These are phyloP conservation scores for Agapornis canus DNA, from an alignment of 2,797 vertebrate genomes.

Conservation along the genomic window DNA sequence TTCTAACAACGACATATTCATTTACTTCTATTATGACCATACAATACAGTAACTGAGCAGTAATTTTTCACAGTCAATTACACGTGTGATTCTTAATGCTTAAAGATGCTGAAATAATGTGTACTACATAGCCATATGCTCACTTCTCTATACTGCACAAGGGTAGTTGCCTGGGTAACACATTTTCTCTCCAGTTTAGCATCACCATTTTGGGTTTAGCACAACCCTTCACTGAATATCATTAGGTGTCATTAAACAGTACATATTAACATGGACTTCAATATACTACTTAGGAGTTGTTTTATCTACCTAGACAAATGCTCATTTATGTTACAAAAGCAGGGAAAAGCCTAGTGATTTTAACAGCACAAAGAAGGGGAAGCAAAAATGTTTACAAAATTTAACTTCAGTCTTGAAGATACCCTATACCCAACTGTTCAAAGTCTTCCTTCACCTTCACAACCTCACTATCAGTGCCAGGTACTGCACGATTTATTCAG, in stretches of 20 bases:
- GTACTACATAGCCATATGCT: conserved; percentile 89
- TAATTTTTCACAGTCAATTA: conserved; percentile 95
- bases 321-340: conserved; percentile 59
- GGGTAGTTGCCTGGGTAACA: conserved; percentile 93
- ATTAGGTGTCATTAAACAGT: conserved; percentile 99
- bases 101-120: conserved; percentile 94
- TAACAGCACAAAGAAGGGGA: background rate
- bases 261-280: conserved; percentile 93
- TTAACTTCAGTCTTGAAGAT: conserved; percentile 36
- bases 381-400: background rate
- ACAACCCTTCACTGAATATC: conserved; percentile 93
- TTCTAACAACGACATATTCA: conserved; percentile 91
- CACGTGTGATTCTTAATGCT: conserved; percentile 87
- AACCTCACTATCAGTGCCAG: background rate
- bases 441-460: background rate
- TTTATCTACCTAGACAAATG: conserved; percentile 76
- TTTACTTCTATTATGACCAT: conserved; percentile 94
- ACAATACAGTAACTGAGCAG: conserved; percentile 98
- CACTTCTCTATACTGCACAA: conserved; percentile 85
- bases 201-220: conserved; percentile 84
- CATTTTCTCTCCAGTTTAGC: conserved; percentile 87
- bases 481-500: background rate
- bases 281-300: conserved; percentile 78
- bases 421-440: background rate
- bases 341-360: conserved; percentile 47